Evolutionary conservation across 1,140 invertebrate genomes (phyloP), one percentile per base, ranked within the genome.

Genomic region (Drosophila subobscura): DNA sequence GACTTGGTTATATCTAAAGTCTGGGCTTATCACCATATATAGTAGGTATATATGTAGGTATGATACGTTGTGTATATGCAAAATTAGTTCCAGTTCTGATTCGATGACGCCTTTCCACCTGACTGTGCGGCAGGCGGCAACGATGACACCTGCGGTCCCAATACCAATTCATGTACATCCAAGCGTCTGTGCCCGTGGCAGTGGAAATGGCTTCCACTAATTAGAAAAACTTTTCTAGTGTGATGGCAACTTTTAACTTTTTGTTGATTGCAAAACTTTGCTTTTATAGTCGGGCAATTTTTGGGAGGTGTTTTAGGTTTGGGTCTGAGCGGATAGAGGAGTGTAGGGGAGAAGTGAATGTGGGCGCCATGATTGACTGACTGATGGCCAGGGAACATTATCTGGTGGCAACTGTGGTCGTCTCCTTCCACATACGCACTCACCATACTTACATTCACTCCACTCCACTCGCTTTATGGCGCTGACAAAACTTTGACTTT

Each of bases 241-340:
- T 47, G 60, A 20, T 58, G 49, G 41, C 47, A 85, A 85, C 73
- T 85, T 85, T 81, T 86, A 85, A 77, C 83, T 86, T 74, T 37
- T 77, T 57, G 66, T 76, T 88, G 81, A 85, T 85, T 85, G 81
- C 77, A 71, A 85, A 85, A 85, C 83, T 85, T 85, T 86, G 54
- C 50, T 83, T 81, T 70, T 51, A 52, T 47, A 56, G 27, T 49
- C 10, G 33, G 3, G 0, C 10, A 37, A 37, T 4, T 12, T 37
- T 37, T 10, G 33, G 33, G 27, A 6, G 29, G 7, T 2, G 29
- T 33, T 33, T 8, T 8, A 8, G 29, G 29, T 8, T 33, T 8
- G 29, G 7, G 59, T 42, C 33, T 53, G 41, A 70, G 50, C 61
- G 49, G 44, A 6, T 7, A 33, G 16, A 20, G 16, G 16, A 20